These are phyloP conservation scores for Hafferia zeledoni DNA, from an alignment of 2,797 vertebrate genomes.

Conservation along the genomic window DNA sequence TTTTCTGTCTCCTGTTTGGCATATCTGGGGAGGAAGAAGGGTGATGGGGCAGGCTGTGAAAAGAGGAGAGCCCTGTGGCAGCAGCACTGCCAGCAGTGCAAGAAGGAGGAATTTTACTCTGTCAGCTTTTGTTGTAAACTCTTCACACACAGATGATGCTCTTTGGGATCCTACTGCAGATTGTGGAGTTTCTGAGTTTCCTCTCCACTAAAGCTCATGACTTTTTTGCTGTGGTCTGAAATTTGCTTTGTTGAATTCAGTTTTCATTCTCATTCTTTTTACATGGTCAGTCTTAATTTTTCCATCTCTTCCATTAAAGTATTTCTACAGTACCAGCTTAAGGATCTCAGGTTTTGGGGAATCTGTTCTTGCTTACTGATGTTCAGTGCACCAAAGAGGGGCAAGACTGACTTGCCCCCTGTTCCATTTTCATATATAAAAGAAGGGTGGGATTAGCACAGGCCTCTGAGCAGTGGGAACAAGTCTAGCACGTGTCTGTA, in stretches of 20 bases:
- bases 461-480: neutral
- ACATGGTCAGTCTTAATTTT: neutral
- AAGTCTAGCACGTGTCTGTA: neutral
- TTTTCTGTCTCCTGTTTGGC: neutral
- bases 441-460: neutral
- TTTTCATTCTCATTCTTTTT: neutral
- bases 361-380: neutral
- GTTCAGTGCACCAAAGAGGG: neutral
- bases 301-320: neutral
- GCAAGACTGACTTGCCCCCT: neutral
- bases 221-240: neutral
- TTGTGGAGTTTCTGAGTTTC: neutral
- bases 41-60: neutral
- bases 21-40: neutral
- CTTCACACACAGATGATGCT: neutral
- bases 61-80: neutral
- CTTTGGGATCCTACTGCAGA: neutral
- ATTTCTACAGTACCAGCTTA: neutral
- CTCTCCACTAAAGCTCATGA: neutral
- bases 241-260: neutral
- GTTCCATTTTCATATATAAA: neutral
- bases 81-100: neutral
- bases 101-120: neutral
- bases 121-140: neutral
- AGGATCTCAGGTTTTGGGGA: neutral